A percentile compares a stretch with the other conserved stretches of the same genome.
phyloP scores from a whole-genome alignment of 2,113 vertebrate genomes.

The Corapipo altera region DNA sequence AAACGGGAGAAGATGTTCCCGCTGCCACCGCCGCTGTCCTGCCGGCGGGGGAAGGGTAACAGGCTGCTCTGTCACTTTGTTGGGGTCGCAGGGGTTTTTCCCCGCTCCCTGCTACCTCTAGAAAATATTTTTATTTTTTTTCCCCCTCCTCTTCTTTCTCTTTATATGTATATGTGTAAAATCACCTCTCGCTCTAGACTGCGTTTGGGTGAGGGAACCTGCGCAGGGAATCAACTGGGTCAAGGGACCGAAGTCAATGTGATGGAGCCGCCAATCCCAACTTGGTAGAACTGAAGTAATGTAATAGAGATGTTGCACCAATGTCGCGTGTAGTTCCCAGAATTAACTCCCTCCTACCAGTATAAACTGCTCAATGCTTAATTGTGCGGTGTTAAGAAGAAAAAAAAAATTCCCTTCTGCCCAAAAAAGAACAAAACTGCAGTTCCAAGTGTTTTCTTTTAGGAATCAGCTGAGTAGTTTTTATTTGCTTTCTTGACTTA shows the following conservation, averaged over 20 bases:
- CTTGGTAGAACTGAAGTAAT: neutral
- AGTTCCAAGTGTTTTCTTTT: conserved; percentile 11
- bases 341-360: conserved; percentile 21
- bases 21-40: neutral
- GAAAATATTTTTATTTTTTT: neutral
- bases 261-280: neutral
- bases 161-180: neutral
- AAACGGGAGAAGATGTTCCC: neutral
- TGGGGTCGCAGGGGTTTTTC: neutral
- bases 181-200: neutral
- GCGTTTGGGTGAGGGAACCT: neutral
- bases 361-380: neutral
- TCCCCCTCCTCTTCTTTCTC: neutral
- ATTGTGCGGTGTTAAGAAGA: neutral
- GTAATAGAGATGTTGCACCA: conserved; percentile 29
- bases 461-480: conserved; percentile 16
- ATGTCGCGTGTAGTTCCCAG: neutral
- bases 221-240: neutral
- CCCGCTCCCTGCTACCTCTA: neutral
- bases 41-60: neutral
- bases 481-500: conserved; percentile 20
- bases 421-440: conserved; percentile 1
- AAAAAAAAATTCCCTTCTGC: neutral
- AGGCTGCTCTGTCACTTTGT: neutral
- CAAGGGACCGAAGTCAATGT: neutral